Base-by-base conservation (phyloP, 2,797 vertebrate genomes). In the Rhinoraja longicauda region DNA sequence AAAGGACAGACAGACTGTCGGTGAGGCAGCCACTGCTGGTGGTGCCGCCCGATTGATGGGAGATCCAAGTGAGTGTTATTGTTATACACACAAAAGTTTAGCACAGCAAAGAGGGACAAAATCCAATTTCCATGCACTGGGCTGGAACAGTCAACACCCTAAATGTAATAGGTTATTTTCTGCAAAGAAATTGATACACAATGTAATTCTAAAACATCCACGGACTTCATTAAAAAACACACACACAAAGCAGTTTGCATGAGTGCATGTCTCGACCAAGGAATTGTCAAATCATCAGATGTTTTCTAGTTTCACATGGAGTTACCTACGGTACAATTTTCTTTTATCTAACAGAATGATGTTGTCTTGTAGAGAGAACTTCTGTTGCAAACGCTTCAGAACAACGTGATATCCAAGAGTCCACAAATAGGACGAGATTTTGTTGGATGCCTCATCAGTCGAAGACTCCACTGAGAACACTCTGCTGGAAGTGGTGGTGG, bases 71-170 rank as follows among this genome's bases (percentile, higher is more conserved):
- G 21, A 26, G 17, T 19, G 70, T 70, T 19, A 26, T 72, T 72
- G 70, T 4, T 0, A 24, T 24, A 72, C 70, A 72, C 70, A 5
- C 21, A 72, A 26, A 72, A 21, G 70, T 1, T 26, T 73, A 73
- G 70, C 24, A 24, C 70, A 73, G 19, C 70, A 73, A 73, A 73
- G 70, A 24, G 21, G 70, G 70, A 73, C 24, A 24, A 73, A 73
- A 73, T 73, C 70, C 70, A 26, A 26, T 73, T 73, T 73, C 70
- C 24, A 73, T 21, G 70, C 70, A 92, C 26, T 75, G 90, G 70
- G 75, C 90, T 92, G 90, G 72, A 92, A 92, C 67, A 92, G 36
- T 73, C 70, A 92, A 92, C 29, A 75, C 26, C 70, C 90, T 57
- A 4, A 92, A 75, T 57, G 72, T 92, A 72, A 73, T 75, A 45